Percentiles rank a stretch among this genome's conserved stretches.
phyloP scores from a whole-genome alignment of 2,113 vertebrate species.

The Coptodon rendalli region DNA sequence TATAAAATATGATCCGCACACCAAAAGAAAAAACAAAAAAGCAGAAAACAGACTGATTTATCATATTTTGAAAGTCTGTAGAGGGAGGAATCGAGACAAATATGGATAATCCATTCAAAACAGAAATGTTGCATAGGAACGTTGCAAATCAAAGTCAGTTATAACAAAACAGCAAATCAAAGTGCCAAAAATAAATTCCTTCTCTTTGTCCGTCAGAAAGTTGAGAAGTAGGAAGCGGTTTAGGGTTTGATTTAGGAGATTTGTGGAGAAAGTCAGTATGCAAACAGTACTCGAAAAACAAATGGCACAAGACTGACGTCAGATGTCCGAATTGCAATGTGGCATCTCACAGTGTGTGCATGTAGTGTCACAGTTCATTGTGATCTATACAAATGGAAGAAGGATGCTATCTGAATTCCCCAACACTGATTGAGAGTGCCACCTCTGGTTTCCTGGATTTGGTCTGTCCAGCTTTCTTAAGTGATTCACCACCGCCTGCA shows the following conservation, averaged over 20 bases:
- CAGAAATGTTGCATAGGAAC: not conserved
- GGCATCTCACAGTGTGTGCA: not conserved
- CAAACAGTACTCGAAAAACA: not conserved
- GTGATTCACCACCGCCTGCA: slow-evolving; percentile 9
- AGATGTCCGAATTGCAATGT: slow-evolving; percentile 22
- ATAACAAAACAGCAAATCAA: not conserved
- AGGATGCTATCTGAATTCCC: slow-evolving; percentile 67
- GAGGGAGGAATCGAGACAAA: not conserved
- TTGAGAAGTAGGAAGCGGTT: not conserved
- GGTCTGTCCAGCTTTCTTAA: slow-evolving; percentile 33
- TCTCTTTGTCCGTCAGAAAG: not conserved
- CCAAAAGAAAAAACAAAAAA: not conserved
- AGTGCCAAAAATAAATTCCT: not conserved
- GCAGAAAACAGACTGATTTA: not conserved
- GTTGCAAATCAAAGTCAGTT: not conserved
- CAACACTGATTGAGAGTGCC: slow-evolving; percentile 74
- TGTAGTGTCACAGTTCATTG: not conserved
- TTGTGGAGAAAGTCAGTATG: not conserved
- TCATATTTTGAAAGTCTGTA: not conserved
- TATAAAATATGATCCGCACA: not conserved
- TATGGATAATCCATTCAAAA: not conserved
- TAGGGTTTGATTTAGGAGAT: not conserved
- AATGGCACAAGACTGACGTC: not conserved
- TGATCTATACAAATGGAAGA: not conserved
- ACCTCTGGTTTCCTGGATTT: slow-evolving; percentile 74